phyloP scores from a whole-genome alignment of 1,140 invertebrate genomes.

The Drosophila parvula region DNA sequence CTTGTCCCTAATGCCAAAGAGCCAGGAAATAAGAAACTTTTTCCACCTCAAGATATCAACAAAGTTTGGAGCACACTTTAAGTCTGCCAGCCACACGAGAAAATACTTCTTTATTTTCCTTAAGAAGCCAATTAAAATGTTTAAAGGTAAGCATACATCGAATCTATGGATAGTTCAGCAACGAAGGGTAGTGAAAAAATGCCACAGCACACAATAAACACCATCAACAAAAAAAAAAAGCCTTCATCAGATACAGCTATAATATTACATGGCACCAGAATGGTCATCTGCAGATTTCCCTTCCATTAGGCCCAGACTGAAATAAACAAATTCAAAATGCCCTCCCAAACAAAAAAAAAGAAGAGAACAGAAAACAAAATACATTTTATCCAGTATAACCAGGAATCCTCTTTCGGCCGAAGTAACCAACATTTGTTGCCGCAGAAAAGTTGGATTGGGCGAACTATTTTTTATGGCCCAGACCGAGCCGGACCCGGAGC shows the following conservation, averaged over 20 bases:
- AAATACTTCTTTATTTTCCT: slow-evolving; percentile 10
- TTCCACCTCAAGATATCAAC: slow-evolving; percentile 16
- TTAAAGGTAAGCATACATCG: slow-evolving; percentile 1
- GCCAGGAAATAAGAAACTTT: slow-evolving; percentile 26
- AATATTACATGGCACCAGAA: slow-evolving; percentile 3
- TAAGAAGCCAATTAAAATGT: slow-evolving; percentile 24
- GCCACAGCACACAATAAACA: not conserved
- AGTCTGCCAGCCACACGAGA: slow-evolving; percentile 14
- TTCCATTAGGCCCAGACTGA: slow-evolving; percentile 30
- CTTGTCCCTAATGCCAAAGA: slow-evolving; percentile 4
- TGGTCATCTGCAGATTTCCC: slow-evolving; percentile 28
- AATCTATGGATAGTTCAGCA: not conserved
- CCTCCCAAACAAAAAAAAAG: not conserved
- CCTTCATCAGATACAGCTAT: slow-evolving; percentile 24
- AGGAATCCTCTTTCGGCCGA: slow-evolving; percentile 37
- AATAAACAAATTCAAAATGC: slow-evolving; percentile 51
- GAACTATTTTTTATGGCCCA: slow-evolving; percentile 67
- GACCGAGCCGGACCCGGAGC: slow-evolving; percentile 1
- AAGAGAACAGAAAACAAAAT: slow-evolving; percentile 22
- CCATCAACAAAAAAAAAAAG: slow-evolving; percentile 4
- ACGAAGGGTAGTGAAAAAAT: not conserved
- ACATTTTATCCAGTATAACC: slow-evolving; percentile 31
- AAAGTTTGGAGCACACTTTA: slow-evolving; percentile 23
- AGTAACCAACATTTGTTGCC: slow-evolving; percentile 48
- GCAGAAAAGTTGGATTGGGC: slow-evolving; percentile 52